Evolutionary conservation across 2,888 invertebrate species (phyloP).

Genomic region (Liopterus haemorrhoidalis): DNA sequence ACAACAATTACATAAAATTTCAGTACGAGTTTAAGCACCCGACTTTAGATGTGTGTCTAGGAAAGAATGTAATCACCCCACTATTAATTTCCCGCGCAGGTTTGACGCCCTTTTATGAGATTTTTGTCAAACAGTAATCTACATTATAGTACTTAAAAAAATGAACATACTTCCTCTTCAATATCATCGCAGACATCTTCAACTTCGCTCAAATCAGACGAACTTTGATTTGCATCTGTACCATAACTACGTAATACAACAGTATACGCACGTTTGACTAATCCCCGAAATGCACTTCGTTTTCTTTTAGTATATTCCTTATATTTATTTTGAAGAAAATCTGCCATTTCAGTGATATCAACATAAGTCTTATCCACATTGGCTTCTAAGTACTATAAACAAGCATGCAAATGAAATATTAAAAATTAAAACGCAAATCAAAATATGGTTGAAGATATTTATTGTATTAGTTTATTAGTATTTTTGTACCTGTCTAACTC

Average conservation of each 20-base stretch:
- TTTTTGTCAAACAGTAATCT: slow-evolving; percentile 41
- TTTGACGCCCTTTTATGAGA: slow-evolving; percentile 12
- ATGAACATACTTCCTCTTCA: slow-evolving; percentile 42
- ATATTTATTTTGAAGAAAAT: slow-evolving; percentile 66
- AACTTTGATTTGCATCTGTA: slow-evolving; percentile 45
- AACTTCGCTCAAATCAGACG: slow-evolving; percentile 54
- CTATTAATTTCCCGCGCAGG: slow-evolving; percentile 5
- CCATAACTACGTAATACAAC: slow-evolving; percentile 66
- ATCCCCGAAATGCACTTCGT: slow-evolving; percentile 67
- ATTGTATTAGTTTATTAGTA: slow-evolving; percentile 5
- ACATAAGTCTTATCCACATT: slow-evolving; percentile 75
- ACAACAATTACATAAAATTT: no score
- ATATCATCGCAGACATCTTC: slow-evolving; percentile 49
- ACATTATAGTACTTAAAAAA: no score
- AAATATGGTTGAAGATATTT: slow-evolving; percentile 12
- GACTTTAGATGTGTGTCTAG: no score
- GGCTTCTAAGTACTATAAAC: slow-evolving; percentile 65
- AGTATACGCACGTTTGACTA: slow-evolving; percentile 73
- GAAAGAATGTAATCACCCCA: no score
- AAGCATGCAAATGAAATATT: slow-evolving; percentile 14
- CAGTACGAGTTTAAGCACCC: no score
- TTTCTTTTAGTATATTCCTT: slow-evolving; percentile 78
- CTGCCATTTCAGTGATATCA: slow-evolving; percentile 79
- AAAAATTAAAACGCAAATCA: slow-evolving; percentile 8
- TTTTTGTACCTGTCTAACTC: slow-evolving; percentile 46